Evolutionary conservation across 2,888 invertebrate species (phyloP), one percentile per base, ranked within the genome.

Genomic region (Parnassius orleans): DNA sequence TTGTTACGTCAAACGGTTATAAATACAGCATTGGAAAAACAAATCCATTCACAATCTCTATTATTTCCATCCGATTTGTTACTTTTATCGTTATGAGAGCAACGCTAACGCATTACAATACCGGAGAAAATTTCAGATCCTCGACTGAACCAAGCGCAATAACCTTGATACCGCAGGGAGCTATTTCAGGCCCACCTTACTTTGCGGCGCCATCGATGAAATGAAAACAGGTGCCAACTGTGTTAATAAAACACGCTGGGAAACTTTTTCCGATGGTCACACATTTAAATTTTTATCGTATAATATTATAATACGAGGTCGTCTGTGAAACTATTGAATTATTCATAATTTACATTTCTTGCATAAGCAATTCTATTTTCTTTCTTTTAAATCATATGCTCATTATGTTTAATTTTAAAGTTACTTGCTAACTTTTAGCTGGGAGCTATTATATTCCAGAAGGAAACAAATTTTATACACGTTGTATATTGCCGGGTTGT

Each of bases 181-280:
- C 54, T 63, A 63, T 63, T 63, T 58, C 54, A 53, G 42, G 53
- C 43, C 33, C 41, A 46, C 46, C 19, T 48, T n/a, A 58, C 53
- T n/a, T 9, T 57, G 47, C 53, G 33, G 55, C 61, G 33, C 57
- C 57, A 61, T 43, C 33, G 52, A 42, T 52, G n/a, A 43, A 48
- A 24, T 14, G 53, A 19, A 43, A 60, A 53, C 60, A 60, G 19
- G 54, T 51, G 58, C 62, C 62, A 63, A 63, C 61, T 57, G 61
- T 57, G 61, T 62, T 62, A 62, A 57, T 62, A 62, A 53, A 42
- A 53, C 10, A 14, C 15, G n/a, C 12, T 15, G 43, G 0, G 11
- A 56, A 12, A 24, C 9, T 58, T 53, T 55, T 54, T 46, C 42
- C 33, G 19, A 9, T 54, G 5, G 10, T 9, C 15, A 51, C 15